phyloP scores from a whole-genome alignment of 2,888 invertebrate genomes.

The Hedychridium roseum region DNA sequence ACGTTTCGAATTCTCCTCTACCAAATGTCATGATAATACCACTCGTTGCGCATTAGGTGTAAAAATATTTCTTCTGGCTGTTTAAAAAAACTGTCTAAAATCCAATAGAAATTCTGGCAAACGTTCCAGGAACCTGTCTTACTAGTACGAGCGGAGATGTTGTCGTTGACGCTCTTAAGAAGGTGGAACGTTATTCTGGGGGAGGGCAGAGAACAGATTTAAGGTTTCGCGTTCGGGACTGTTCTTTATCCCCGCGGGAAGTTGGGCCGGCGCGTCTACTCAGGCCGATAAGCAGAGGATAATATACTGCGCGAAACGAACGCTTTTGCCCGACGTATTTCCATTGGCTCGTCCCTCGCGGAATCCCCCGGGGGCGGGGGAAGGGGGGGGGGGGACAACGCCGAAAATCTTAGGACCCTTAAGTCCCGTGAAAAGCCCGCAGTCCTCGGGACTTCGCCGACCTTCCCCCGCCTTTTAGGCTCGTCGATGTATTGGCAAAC shows the following conservation, averaged over 20 bases:
- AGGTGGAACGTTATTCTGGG: background rate
- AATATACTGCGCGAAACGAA: constrained; percentile 31
- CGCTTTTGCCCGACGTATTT: constrained; percentile 19
- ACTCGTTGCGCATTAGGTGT: no score
- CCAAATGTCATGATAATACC: no score
- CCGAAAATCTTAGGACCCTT: constrained; percentile 15
- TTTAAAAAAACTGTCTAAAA: no score
- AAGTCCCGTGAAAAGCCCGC: constrained; percentile 29
- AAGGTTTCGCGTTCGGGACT: constrained; percentile 26
- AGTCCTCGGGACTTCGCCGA: constrained; percentile 32
- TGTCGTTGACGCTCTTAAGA: no score
- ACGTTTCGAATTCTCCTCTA: no score
- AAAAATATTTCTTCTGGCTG: no score
- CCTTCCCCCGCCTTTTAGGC: constrained; percentile 28
- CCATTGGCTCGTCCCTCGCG: constrained; percentile 13
- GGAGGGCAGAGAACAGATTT: constrained; percentile 28
- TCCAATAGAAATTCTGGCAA: no score
- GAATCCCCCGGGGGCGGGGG: constrained; percentile 4
- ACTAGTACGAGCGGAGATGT: no score
- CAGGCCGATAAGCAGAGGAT: constrained; percentile 38
- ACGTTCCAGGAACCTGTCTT: no score
- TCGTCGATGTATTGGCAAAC: no score
- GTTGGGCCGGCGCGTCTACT: constrained; percentile 15
- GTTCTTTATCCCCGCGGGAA: constrained; percentile 28
- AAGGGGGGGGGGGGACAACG: constrained; percentile 1